phyloP scores from a whole-genome alignment of 2,888 invertebrate species.

The Aphidoletes aphidimyza region DNA sequence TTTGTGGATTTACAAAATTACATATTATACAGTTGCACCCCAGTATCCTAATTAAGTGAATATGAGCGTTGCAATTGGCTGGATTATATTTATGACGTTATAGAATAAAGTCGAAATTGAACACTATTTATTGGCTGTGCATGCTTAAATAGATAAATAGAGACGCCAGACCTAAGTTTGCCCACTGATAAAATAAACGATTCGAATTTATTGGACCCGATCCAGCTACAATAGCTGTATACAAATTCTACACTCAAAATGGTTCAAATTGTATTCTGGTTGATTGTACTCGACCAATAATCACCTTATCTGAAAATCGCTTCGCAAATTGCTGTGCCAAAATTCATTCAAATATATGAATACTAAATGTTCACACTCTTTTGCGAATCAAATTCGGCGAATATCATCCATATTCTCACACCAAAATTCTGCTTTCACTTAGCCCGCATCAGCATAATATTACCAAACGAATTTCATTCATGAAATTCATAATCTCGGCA shows the following conservation, averaged over 20 bases:
- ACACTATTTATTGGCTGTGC: background rate
- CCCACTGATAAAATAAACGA: background rate
- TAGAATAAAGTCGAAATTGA: background rate
- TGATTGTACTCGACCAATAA: too few species aligned
- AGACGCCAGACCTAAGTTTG: background rate
- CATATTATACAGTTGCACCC: background rate
- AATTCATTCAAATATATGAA: too few species aligned
- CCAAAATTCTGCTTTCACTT: too few species aligned
- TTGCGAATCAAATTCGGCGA: too few species aligned
- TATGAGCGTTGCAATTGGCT: background rate
- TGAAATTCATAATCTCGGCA: background rate
- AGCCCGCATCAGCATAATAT: too few species aligned
- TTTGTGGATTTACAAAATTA: slow-evolving; percentile 16
- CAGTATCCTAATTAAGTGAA: slow-evolving; percentile 10
- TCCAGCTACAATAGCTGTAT: background rate
- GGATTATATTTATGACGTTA: slow-evolving; percentile 22
- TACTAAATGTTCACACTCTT: too few species aligned
- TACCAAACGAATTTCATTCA: slow-evolving; percentile 1
- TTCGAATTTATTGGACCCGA: background rate
- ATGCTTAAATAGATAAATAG: background rate
- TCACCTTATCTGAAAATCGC: too few species aligned
- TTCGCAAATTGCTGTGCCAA: too few species aligned
- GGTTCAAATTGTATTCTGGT: too few species aligned
- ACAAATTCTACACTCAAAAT: too few species aligned
- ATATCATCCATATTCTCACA: too few species aligned